A percentile compares a stretch with the other conserved stretches of the same genome.
phyloP scores from a whole-genome alignment of 1,140 invertebrate genomes.

The Penaeus vannamei region DNA sequence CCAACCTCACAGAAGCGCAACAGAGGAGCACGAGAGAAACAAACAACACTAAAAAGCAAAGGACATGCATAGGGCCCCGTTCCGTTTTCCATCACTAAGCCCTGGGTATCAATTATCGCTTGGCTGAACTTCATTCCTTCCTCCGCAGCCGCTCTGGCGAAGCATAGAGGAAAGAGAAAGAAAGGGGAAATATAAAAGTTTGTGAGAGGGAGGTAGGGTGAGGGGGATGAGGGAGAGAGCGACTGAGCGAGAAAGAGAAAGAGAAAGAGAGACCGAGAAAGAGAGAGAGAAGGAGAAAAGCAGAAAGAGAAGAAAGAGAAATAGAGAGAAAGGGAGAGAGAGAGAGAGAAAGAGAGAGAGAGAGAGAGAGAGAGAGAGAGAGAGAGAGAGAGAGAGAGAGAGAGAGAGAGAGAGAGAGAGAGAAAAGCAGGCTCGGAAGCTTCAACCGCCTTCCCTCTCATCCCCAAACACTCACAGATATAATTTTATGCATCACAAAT shows the following conservation, averaged over 20 bases:
- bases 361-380: background rate
- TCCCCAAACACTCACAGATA: background rate
- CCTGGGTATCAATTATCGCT: too few relatives aligned
- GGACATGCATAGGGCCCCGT: background rate
- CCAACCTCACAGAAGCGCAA: background rate
- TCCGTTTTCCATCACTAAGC: background rate
- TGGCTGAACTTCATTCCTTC: too few relatives aligned
- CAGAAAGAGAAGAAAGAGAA: too few relatives aligned
- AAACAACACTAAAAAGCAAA: too few relatives aligned
- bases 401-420: conserved; percentile 14
- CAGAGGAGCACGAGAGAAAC: too few relatives aligned
- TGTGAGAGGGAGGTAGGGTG: background rate
- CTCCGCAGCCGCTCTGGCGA: too few relatives aligned
- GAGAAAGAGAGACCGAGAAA: background rate
- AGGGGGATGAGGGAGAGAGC: conserved; percentile 1
- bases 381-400: background rate
- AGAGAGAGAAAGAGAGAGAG: background rate
- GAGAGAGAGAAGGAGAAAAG: background rate
- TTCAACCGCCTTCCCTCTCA: background rate
- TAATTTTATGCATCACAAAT: conserved; percentile 23
- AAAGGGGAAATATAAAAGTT: background rate
- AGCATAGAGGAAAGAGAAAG: background rate
- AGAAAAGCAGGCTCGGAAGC: background rate
- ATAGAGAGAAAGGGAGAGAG: background rate
- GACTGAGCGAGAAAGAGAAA: too few relatives aligned